These are phyloP conservation scores for Fabriciana adippe DNA, from an alignment of 2,888 invertebrate species.

Conservation along the genomic window DNA sequence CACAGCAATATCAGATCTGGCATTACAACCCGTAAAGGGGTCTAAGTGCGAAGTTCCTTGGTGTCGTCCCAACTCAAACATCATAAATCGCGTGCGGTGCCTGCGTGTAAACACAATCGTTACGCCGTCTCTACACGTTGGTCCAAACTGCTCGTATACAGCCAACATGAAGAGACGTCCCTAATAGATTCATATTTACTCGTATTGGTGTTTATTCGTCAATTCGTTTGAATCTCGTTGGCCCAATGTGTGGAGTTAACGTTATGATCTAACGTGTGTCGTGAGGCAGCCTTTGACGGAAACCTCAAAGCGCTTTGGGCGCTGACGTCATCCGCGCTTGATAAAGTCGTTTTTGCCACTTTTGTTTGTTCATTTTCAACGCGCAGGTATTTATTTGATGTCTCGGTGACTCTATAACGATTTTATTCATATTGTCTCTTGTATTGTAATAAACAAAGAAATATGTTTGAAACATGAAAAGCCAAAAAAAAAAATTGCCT, in stretches of 20 bases:
- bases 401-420: constrained; percentile 18
- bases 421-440: constrained; percentile 16
- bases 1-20: constrained; percentile 19
- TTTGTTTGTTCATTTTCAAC: constrained; percentile 42
- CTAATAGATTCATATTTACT: constrained; percentile 7
- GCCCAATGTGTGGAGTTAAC: constrained; percentile 38
- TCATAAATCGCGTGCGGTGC: constrained; percentile 58
- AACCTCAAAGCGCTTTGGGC: constrained; percentile 43
- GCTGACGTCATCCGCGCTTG: constrained; percentile 43
- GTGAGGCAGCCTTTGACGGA: constrained; percentile 45
- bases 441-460: background rate
- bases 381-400: constrained; percentile 41
- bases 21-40: constrained; percentile 30
- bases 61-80: constrained; percentile 59
- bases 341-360: constrained; percentile 44
- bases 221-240: constrained; percentile 15
- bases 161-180: constrained; percentile 46
- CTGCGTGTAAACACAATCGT: constrained; percentile 46
- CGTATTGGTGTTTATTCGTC: constrained; percentile 20
- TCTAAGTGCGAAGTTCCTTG: constrained; percentile 42
- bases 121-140: constrained; percentile 16
- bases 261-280: constrained; percentile 52
- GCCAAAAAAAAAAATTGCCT: background rate
- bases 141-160: constrained; percentile 46
- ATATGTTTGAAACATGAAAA: background rate